Conservation (phyloP, 2,888 invertebrate species). For the Amblyjoppa proteus region DNA sequence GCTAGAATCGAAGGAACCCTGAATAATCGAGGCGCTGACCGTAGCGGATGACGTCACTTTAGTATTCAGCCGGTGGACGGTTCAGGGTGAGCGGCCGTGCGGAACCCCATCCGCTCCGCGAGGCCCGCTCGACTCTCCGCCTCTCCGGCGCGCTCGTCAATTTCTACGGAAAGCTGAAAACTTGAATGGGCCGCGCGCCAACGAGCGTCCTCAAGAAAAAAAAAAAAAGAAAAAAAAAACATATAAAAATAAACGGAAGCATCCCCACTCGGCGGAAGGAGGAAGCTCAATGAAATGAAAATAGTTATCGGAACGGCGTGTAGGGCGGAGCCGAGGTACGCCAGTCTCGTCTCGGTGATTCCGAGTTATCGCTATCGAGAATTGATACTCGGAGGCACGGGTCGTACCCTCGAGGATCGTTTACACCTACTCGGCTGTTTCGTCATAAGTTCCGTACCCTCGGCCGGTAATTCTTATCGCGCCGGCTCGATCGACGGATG, state of each 20-base stretch:
- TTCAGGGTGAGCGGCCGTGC: conserved; percentile 84
- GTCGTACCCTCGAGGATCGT: neutral
- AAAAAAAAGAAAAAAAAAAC: neutral
- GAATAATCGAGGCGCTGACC: conserved; percentile 83
- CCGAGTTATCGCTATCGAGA: neutral
- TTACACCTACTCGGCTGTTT: conserved; percentile 11
- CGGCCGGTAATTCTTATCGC: conserved; percentile 73
- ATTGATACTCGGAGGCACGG: neutral
- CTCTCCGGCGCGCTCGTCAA: conserved; percentile 65
- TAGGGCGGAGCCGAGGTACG: neutral
- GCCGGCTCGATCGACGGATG: conserved; percentile 80
- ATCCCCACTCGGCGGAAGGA: neutral
- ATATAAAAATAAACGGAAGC: neutral
- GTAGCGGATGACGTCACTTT: conserved; percentile 82
- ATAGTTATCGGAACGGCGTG: neutral
- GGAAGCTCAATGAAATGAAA: conserved; percentile 11
- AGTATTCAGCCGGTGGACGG: conserved; percentile 79
- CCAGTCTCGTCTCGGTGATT: neutral
- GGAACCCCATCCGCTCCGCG: conserved; percentile 81
- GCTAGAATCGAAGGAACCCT: conserved; percentile 71
- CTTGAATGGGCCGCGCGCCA: conserved; percentile 66
- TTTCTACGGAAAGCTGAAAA: conserved; percentile 75
- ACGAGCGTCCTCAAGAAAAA: neutral
- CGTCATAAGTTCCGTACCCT: conserved; percentile 9
- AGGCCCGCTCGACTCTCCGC: conserved; percentile 61